Conservation (phyloP, 1,140 invertebrate genomes). For the Lethrus apterus region DNA sequence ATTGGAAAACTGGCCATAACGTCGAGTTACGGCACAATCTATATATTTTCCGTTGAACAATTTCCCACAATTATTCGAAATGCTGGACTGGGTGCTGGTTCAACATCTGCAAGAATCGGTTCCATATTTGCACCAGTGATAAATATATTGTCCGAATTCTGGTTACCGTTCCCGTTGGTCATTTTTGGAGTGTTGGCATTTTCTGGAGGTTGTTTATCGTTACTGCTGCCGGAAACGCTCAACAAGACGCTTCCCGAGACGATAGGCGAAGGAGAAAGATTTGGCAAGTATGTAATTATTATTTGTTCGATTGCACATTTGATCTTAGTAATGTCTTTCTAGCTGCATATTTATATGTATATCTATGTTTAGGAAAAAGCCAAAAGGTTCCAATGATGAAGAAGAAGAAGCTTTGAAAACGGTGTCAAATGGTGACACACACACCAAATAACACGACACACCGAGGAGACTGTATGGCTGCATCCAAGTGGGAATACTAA, state of each 20-base stretch:
- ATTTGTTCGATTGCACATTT: too few species aligned
- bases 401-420: too few species aligned
- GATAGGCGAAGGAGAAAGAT: slow-evolving; percentile 62
- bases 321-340: too few species aligned
- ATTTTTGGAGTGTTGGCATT: slow-evolving; percentile 62
- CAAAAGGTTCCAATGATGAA: too few species aligned
- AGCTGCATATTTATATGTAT: too few species aligned
- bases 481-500: too few species aligned
- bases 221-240: slow-evolving; percentile 69
- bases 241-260: slow-evolving; percentile 68
- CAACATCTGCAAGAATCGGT: slow-evolving; percentile 68
- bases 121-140: slow-evolving; percentile 69
- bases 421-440: too few species aligned
- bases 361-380: too few species aligned
- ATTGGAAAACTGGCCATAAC: slow-evolving; percentile 76
- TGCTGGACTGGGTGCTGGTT: slow-evolving; percentile 67
- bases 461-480: too few species aligned
- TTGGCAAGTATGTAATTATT: slow-evolving; percentile 49
- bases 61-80: slow-evolving; percentile 79
- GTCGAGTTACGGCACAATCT: slow-evolving; percentile 70
- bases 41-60: slow-evolving; percentile 74
- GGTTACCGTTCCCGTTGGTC: slow-evolving; percentile 61
- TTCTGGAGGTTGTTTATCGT: slow-evolving; percentile 55
- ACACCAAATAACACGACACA: too few species aligned
- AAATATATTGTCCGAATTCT: slow-evolving; percentile 52